Conservation (phyloP, 1,140 invertebrate genomes). For the Arctopsyche grandis region DNA sequence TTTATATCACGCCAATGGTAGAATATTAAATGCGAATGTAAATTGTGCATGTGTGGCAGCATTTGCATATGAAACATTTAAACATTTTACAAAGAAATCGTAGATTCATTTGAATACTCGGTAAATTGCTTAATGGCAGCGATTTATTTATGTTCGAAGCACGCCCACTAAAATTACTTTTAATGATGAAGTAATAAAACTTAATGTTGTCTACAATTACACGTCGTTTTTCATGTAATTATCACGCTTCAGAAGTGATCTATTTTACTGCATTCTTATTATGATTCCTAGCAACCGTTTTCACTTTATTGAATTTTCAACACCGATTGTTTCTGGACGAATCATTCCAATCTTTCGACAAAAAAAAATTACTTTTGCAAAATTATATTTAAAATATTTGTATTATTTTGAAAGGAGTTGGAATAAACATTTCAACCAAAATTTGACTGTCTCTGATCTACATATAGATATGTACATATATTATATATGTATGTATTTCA, state of each 20-base stretch:
- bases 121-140: conserved; percentile 3
- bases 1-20: background rate
- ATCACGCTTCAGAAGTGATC: conserved; percentile 34
- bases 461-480: no score
- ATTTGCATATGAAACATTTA: no score
- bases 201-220: conserved; percentile 32
- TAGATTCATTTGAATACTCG: conserved; percentile 4
- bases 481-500: no score
- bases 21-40: background rate
- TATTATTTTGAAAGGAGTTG: no score
- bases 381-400: no score
- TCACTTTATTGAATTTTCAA: conserved; percentile 9
- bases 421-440: no score
- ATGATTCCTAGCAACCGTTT: background rate
- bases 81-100: conserved; percentile 8
- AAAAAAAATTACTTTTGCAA: no score
- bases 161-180: conserved; percentile 33
- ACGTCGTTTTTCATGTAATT: conserved; percentile 20
- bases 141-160: conserved; percentile 31
- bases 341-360: no score
- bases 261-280: conserved; percentile 14
- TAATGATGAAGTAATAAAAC: conserved; percentile 39
- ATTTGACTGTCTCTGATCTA: no score
- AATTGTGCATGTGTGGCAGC: background rate
- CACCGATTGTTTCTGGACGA: no score